These are phyloP conservation scores for Cardiocondyla obscurior DNA, from an alignment of 1,140 invertebrate genomes.

Conservation along the genomic window DNA sequence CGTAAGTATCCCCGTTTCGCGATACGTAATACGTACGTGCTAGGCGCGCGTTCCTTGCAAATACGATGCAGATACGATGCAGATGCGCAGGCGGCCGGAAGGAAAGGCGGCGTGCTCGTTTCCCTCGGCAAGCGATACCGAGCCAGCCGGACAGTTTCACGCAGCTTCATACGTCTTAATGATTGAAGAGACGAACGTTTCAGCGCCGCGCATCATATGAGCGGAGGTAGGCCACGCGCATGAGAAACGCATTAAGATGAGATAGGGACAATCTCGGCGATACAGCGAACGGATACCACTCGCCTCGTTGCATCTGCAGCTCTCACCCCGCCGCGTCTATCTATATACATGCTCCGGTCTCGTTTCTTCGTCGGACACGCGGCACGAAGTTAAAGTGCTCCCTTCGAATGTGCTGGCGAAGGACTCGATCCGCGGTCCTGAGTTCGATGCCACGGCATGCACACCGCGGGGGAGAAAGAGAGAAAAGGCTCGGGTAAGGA, in stretches of 20 bases:
- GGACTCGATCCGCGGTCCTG: constrained; percentile 75
- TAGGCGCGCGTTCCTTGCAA: background rate
- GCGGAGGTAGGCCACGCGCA: background rate
- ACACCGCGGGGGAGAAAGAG: constrained; percentile 56
- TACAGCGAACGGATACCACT: constrained; percentile 44
- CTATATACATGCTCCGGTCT: constrained; percentile 48
- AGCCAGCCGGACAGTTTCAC: background rate
- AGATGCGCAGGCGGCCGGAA: background rate
- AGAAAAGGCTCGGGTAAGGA: constrained; percentile 39
- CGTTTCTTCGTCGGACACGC: constrained; percentile 34
- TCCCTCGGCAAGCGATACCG: background rate
- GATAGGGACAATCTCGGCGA: constrained; percentile 35
- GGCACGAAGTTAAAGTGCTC: constrained; percentile 38
- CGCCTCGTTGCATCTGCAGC: constrained; percentile 30
- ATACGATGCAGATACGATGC: background rate
- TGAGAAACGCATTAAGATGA: constrained; percentile 20
- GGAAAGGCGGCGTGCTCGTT: background rate
- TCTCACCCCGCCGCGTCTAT: constrained; percentile 45
- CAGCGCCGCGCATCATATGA: background rate
- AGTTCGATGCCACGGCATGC: constrained; percentile 77
- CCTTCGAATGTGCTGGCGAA: constrained; percentile 60
- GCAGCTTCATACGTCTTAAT: background rate
- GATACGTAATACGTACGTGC: background rate
- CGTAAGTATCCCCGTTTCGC: constrained; percentile 27
- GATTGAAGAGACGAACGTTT: constrained; percentile 1